phyloP scores from a whole-genome alignment of 35 echinoderm and acorn worm species.

The Lytechinus variegatus region DNA sequence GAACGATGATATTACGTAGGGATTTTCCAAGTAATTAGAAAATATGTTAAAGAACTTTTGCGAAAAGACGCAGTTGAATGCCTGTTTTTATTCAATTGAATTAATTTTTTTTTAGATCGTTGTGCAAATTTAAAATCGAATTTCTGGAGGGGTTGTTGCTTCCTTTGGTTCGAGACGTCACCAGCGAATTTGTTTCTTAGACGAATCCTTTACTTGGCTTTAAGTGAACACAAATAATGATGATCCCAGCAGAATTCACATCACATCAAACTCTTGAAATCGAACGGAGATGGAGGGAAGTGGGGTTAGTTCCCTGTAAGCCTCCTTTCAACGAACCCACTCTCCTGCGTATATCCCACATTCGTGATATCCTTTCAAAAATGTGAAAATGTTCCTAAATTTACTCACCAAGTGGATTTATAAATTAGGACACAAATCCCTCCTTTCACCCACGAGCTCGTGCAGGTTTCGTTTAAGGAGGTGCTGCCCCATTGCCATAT shows the following conservation, averaged over 20 bases:
- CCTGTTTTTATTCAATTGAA: too few species aligned
- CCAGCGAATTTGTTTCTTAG: too few species aligned
- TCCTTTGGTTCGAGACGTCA: too few species aligned
- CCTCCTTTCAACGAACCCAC: not conserved
- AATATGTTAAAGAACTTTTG: too few species aligned
- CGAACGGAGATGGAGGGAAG: not conserved
- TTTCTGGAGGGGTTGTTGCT: too few species aligned
- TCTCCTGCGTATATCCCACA: not conserved
- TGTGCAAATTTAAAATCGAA: too few species aligned
- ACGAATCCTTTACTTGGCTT: too few species aligned
- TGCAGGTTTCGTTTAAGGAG: not conserved
- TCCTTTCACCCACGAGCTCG: not conserved
- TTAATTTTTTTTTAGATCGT: too few species aligned
- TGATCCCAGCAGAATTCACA: not conserved
- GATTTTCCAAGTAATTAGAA: too few species aligned
- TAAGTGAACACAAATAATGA: too few species aligned
- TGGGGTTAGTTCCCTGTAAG: not conserved
- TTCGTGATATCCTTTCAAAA: slow-evolving; percentile 1
- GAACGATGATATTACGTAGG: too few species aligned
- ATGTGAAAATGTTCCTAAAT: not conserved
- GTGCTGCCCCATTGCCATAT: not conserved
- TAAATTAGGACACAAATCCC: not conserved
- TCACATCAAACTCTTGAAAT: not conserved
- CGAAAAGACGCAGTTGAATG: too few species aligned
- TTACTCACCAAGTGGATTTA: not conserved